Base-by-base conservation (phyloP, 35 echinoderm and acorn worm species). In the Apostichopus californicus region DNA sequence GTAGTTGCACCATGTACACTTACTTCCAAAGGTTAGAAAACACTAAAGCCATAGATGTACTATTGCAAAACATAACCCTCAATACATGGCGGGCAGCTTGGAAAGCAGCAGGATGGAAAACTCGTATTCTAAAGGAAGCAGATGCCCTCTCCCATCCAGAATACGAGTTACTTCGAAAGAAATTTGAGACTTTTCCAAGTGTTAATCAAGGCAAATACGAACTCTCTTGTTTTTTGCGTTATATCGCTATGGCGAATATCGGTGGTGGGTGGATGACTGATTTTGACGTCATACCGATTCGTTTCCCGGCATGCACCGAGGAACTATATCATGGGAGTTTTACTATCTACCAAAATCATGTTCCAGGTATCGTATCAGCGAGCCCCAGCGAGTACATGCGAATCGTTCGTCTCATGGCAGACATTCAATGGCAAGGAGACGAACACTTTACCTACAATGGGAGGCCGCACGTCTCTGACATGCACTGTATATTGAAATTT, bases 261-360 rank as follows among this genome's bases (percentile, higher is more conserved):
- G 78, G 78, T 18, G 52, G 84, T 23, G 82, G 82, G 0, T 86
- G 82, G 82, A 86, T 86, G 82, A 56, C 56, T 14, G 84, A 87
- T 25, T 87, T 56, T 26, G 84, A 87, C 55, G 84, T 59, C 46
- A 6, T 87, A 59, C 84, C 84, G 56, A 56, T 61, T 15, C 61
- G 61, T 24, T 63, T 87, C 20, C 84, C 84, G 56, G 18, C 56
- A 68, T 87, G 84, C 56, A 63, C 24, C 5, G 55, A 57, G 57
- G 46, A 52, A 25, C 25, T 87, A 18, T 12, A 87, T 18, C 1
- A 68, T 56, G 84, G 84, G 5, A 59, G 20, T 24, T 87, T 59
- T 26, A 87, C 84, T 18, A 26, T 59, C 17, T 87, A 87, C 57
- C 55, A 87, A 1, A 60, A 12, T 0, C 6, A 17, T 21, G 7